Percentiles rank a stretch among this genome's conserved stretches.
These are phyloP conservation scores for Rhagonycha lutea DNA, from an alignment of 2,888 invertebrate species.

Conservation along the genomic window DNA sequence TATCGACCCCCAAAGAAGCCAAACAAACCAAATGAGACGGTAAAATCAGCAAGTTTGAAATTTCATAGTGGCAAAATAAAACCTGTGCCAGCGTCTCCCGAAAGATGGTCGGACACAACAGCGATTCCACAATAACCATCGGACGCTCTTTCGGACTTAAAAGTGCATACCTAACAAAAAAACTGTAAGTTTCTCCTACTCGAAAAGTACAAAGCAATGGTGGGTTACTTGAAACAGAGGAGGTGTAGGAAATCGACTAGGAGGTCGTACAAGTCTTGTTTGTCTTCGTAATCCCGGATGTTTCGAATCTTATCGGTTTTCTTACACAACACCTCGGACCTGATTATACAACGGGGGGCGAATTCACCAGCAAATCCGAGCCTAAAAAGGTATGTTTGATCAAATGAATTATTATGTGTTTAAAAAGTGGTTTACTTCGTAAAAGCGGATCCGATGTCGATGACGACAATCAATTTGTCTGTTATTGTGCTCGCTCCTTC, in stretches of 20 bases:
- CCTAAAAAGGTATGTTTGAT: conserved; percentile 57
- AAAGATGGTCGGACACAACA: conserved; percentile 80
- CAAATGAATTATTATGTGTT: background rate
- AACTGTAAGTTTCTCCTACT: background rate
- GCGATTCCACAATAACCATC: conserved; percentile 89
- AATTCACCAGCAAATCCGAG: conserved; percentile 91
- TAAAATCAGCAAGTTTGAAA: conserved; percentile 64
- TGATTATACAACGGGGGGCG: conserved; percentile 85
- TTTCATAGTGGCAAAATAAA: conserved; percentile 76
- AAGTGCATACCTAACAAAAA: conserved; percentile 72
- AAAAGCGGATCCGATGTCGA: conserved; percentile 89
- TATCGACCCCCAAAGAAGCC: conserved; percentile 79
- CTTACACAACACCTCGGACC: conserved; percentile 73
- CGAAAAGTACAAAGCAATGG: background rate
- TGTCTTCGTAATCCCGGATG: conserved; percentile 67
- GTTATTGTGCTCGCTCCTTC: conserved; percentile 79
- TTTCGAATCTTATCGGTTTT: conserved; percentile 63
- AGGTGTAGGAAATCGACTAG: conserved; percentile 86
- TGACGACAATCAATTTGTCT: conserved; percentile 86
- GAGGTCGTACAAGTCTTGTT: conserved; percentile 79
- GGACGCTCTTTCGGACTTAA: conserved; percentile 93
- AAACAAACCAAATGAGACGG: conserved; percentile 85
- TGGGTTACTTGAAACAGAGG: conserved; percentile 80
- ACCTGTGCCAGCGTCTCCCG: conserved; percentile 86
- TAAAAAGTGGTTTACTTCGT: conserved; percentile 71